These are phyloP conservation scores for Alaudala cheleensis DNA, from an alignment of 2,113 vertebrate genomes.

Conservation along the genomic window DNA sequence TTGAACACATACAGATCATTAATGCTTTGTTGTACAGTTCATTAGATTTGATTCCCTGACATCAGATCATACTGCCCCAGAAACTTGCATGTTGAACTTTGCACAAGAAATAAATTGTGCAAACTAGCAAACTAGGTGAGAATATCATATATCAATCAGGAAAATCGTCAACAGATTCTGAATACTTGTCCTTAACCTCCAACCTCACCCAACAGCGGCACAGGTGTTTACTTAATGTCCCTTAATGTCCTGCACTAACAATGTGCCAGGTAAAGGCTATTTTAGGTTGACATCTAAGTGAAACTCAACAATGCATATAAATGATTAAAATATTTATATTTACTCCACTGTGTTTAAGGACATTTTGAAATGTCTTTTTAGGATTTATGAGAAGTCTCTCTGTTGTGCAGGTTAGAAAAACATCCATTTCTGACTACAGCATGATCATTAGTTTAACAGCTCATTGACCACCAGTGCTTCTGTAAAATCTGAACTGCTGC, in stretches of 20 bases:
- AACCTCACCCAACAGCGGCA: background rate
- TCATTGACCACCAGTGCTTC: background rate
- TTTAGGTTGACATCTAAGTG: background rate
- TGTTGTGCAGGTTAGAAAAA: background rate
- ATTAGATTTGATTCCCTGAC: background rate
- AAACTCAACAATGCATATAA: constrained; percentile 32
- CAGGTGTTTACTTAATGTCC: constrained; percentile 4
- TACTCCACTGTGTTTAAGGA: constrained; percentile 39
- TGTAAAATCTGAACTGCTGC: background rate
- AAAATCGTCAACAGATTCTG: background rate
- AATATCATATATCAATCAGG: background rate
- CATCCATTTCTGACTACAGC: background rate
- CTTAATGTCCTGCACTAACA: constrained; percentile 22
- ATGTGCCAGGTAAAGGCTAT: constrained; percentile 2
- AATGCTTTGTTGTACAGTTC: background rate
- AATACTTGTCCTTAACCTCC: constrained; percentile 16
- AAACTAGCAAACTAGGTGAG: background rate
- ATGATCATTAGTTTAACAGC: background rate
- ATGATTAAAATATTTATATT: constrained; percentile 66
- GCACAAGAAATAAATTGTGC: background rate
- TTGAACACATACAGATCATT: rapidly evolving
- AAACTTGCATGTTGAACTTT: background rate
- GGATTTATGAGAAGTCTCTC: constrained; percentile 13
- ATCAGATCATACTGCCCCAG: background rate
- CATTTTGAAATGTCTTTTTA: constrained; percentile 46